Percentiles rank a stretch among this genome's conserved stretches.
These are phyloP conservation scores for Microplitis manilae DNA, from an alignment of 2,888 invertebrate genomes.

Conservation along the genomic window DNA sequence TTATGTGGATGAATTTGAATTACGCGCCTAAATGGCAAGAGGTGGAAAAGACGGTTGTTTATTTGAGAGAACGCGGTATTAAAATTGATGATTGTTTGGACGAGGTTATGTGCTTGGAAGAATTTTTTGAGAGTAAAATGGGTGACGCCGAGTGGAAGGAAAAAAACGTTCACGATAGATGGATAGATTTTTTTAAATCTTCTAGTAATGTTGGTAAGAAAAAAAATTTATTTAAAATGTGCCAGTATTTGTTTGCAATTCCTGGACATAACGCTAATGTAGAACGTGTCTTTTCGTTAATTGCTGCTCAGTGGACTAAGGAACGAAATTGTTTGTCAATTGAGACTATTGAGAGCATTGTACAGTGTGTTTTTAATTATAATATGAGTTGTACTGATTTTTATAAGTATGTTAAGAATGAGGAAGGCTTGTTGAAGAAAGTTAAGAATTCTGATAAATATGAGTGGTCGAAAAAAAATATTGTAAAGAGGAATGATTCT, in stretches of 20 bases:
- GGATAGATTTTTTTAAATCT: conserved; percentile 41
- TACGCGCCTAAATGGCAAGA: neutral
- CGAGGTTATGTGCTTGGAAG: neutral
- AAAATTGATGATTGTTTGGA: neutral
- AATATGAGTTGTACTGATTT: neutral
- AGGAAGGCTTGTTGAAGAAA: neutral
- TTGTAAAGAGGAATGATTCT: neutral
- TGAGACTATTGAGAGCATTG: conserved; percentile 1
- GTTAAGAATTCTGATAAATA: neutral
- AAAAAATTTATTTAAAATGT: conserved; percentile 30
- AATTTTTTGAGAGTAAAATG: neutral
- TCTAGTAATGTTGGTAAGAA: conserved; percentile 32
- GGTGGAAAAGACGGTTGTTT: neutral
- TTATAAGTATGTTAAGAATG: neutral
- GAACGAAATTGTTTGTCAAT: conserved; percentile 15
- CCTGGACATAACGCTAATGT: conserved; percentile 33
- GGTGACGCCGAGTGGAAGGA: neutral
- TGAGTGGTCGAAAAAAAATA: conserved; percentile 24
- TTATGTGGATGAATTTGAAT: neutral
- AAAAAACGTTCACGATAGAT: conserved; percentile 30
- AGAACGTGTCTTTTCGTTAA: conserved; percentile 17
- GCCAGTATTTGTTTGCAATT: conserved; percentile 24
- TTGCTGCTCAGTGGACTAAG: conserved; percentile 16
- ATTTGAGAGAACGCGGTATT: neutral
- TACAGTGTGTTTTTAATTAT: neutral